Conservation (phyloP, 2,888 invertebrate genomes). For the Clitarchus hookeri region DNA sequence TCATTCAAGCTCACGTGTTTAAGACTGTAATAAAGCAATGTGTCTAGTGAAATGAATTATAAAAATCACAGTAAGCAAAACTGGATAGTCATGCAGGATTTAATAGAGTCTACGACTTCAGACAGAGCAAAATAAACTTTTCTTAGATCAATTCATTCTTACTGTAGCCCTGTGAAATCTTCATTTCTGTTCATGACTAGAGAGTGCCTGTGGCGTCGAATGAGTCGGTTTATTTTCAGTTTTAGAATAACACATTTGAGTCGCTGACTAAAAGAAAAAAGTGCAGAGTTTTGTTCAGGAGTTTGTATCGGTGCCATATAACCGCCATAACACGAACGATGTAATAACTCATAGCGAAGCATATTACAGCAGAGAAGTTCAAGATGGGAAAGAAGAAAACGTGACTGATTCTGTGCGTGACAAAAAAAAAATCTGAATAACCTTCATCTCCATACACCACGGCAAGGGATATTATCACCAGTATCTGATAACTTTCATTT, state of each 20-base stretch:
- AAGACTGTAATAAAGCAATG: neutral
- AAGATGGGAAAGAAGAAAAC: too few species aligned
- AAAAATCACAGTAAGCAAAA: neutral
- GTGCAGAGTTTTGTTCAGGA: neutral
- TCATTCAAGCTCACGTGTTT: neutral
- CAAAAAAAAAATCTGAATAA: too few species aligned
- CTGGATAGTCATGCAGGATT: neutral
- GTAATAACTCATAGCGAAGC: neutral
- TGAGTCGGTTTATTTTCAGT: neutral
- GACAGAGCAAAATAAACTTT: neutral
- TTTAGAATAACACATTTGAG: neutral
- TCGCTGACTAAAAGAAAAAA: neutral
- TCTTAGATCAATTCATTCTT: neutral
- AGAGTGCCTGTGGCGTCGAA: neutral
- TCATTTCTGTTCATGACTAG: neutral
- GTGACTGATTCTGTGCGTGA: too few species aligned
- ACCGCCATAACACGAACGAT: neutral
- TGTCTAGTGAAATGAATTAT: neutral
- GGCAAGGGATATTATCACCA: too few species aligned
- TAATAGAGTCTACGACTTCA: neutral
- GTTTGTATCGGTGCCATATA: neutral
- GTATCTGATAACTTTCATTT: too few species aligned
- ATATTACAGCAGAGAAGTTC: too few species aligned
- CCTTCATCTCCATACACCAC: too few species aligned
- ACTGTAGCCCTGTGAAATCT: neutral